Evolutionary conservation across 2,797 vertebrate genomes (phyloP).

Genomic region (Podarcis siculus): DNA sequence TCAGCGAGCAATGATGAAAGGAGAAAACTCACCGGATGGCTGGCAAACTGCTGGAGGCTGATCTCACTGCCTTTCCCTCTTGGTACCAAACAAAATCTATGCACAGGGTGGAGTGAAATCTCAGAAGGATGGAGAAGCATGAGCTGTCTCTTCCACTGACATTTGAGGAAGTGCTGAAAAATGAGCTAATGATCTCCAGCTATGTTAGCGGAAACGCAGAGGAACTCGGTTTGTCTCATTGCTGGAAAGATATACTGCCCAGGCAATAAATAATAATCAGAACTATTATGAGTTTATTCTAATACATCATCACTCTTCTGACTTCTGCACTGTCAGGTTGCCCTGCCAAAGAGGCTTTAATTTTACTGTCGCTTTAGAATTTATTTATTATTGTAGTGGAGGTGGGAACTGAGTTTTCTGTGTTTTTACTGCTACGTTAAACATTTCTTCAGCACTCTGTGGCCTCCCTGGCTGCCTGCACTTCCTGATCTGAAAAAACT

Average conservation of each 20-base stretch:
- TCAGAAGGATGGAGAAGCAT: slow-evolving; percentile 4
- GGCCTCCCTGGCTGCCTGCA: too few relatives aligned
- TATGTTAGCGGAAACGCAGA: not conserved
- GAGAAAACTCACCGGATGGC: not conserved
- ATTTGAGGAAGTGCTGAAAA: slow-evolving; percentile 35
- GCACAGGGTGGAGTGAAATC: not conserved
- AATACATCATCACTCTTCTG: not conserved
- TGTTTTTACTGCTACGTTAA: too few relatives aligned
- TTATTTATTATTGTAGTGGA: too few relatives aligned
- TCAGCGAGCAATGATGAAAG: not conserved
- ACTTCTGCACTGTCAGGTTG: not conserved
- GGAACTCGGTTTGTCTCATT: not conserved
- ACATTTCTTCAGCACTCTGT: too few relatives aligned
- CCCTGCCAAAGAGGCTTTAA: too few relatives aligned
- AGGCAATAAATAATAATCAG: not conserved
- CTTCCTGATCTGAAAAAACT: too few relatives aligned
- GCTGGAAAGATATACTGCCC: not conserved
- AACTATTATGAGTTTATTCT: not conserved
- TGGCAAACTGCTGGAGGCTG: slow-evolving; percentile 13
- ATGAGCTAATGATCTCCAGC: slow-evolving; percentile 3
- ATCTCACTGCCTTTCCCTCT: not conserved
- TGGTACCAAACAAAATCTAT: slow-evolving; percentile 2
- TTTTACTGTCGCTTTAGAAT: too few relatives aligned
- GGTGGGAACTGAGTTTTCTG: too few relatives aligned
- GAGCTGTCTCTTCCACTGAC: slow-evolving; percentile 8